These are phyloP conservation scores for Thomomys bottae DNA, from an alignment of 2,113 vertebrate genomes.

Conservation along the genomic window DNA sequence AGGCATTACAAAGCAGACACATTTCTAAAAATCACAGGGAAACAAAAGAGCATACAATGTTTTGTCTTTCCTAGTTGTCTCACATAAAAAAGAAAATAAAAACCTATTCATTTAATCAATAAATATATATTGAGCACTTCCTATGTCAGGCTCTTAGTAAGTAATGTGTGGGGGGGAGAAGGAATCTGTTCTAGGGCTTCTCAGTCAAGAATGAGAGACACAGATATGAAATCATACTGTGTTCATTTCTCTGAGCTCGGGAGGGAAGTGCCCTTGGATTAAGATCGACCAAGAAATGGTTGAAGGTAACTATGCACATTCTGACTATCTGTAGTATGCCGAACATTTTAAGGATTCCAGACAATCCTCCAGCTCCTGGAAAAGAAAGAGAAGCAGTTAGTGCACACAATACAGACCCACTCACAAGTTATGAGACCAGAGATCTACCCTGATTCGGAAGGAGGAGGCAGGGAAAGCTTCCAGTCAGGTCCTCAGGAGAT, in stretches of 20 bases:
- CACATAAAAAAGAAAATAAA: slow-evolving; percentile 5
- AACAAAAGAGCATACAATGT: neutral
- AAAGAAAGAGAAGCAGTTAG: neutral
- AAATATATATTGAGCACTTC: slow-evolving; percentile 12
- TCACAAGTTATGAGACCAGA: neutral
- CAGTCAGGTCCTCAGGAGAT: neutral
- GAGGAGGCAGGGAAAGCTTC: neutral
- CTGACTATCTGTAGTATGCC: neutral
- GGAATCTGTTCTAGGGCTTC: neutral
- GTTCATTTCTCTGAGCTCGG: slow-evolving; percentile 2
- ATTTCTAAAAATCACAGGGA: neutral
- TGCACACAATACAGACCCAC: neutral
- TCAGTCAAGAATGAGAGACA: neutral
- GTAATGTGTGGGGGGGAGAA: neutral
- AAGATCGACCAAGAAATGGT: neutral
- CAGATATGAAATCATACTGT: neutral
- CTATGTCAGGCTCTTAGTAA: neutral
- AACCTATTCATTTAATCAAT: neutral
- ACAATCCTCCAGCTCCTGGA: neutral
- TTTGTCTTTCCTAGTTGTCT: slow-evolving; percentile 10
- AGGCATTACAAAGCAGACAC: neutral
- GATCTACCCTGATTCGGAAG: neutral
- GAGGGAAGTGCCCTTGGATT: neutral
- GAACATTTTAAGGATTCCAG: neutral
- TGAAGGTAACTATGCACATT: neutral